Evolutionary conservation across 1,140 invertebrate species (phyloP).

Genomic region (Drosophila obscura): DNA sequence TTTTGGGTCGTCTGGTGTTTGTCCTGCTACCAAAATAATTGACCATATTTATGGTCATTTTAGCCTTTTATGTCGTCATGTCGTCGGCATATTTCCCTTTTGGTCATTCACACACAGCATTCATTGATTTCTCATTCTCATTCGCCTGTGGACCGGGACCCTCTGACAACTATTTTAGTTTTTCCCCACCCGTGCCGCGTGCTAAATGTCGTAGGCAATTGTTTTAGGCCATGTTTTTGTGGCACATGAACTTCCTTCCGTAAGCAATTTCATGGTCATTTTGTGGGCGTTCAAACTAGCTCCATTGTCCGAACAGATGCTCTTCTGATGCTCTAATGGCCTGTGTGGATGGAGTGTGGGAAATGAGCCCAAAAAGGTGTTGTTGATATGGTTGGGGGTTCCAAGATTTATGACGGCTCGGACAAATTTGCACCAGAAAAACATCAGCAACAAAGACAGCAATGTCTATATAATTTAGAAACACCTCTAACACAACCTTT

Average conservation of each 20-base stretch:
- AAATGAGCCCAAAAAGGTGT: conserved; percentile 32
- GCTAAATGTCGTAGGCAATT: conserved; percentile 57
- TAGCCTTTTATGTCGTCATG: conserved; percentile 71
- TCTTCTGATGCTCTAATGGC: not conserved
- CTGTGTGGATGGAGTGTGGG: conserved; percentile 2
- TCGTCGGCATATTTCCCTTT: conserved; percentile 71
- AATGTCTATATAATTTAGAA: conserved; percentile 28
- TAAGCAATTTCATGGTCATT: conserved; percentile 79
- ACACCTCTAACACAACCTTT: not conserved
- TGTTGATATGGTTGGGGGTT: conserved; percentile 3
- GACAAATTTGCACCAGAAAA: not conserved
- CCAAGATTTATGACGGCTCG: conserved; percentile 25
- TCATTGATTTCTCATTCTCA: conserved; percentile 44
- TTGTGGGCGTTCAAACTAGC: conserved; percentile 72
- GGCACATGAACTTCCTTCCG: conserved; percentile 76
- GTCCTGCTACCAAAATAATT: conserved; percentile 68
- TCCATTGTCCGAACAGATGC: conserved; percentile 62
- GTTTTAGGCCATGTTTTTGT: conserved; percentile 79
- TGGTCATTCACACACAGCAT: conserved; percentile 42
- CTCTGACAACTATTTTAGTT: conserved; percentile 72
- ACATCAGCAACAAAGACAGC: not conserved
- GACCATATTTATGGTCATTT: conserved; percentile 79
- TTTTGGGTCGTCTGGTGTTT: conserved; percentile 34
- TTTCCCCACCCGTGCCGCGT: conserved; percentile 15
- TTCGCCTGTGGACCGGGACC: not conserved